Evolutionary conservation across 2,888 invertebrate genomes (phyloP), one percentile per base, ranked within the genome.

Genomic region (Papilio protenor): DNA sequence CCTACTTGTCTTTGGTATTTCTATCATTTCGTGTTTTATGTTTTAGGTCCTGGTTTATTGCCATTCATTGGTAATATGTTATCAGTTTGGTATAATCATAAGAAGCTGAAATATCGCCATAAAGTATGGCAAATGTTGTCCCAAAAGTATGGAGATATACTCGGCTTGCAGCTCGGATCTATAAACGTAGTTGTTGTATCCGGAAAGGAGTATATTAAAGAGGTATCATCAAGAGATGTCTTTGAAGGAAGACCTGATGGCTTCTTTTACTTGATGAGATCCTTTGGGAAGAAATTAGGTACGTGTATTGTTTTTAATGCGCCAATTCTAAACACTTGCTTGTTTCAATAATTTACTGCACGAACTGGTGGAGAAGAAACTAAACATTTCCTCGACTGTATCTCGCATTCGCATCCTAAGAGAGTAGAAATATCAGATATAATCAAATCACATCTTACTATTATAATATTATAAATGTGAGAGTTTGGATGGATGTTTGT

Each of bases 161-260:
- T 97, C 4, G 97, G 97, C 0, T 86, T 97, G 74, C 95, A 95
- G 82, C 89, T 97, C 76, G 97, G 97, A 2, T 89, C 91, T 12
- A 92, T 95, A 76, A 94, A 95, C 75, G 89, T 97, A 0, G 96
- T 97, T 0, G 89, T 96, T 0, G 95, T 97, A 14, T 96, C 96
- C 4, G 96, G 96, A 0, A 93, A 95, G 75, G 95, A 96, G 47
- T 92, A 96, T 14, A 95, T 97, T 18, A 96, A 95, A 81, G 96
- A 97, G 84, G 96, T 96, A 8, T 93, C 96, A 2, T 90, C 94
- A 0, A 93, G 95, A 69, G 96, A 96, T 49, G 96, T 96, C 55
- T 97, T 97, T 81, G 96, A 96, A 81, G 97, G 97, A 0, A 94
- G 97, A 80, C 97, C 97, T 0, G 95, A 96, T 85, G 97, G 97